A percentile compares a stretch with the other conserved stretches of the same genome.
phyloP scores from a whole-genome alignment of 2,113 vertebrate species.

The Geococcyx californianus region DNA sequence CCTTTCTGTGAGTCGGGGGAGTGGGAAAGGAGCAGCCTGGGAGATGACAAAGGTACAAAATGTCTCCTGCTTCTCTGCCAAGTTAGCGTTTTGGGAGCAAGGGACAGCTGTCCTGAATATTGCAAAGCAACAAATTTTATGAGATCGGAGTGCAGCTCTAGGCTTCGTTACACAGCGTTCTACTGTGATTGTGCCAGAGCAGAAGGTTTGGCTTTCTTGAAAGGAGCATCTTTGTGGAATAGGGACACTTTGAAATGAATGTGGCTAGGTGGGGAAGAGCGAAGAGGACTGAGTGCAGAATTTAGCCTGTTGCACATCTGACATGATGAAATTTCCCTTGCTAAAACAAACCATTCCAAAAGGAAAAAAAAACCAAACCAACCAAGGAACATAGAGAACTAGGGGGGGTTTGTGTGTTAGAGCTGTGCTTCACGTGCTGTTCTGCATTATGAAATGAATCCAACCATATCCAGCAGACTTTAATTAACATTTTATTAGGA shows the following conservation, averaged over 20 bases:
- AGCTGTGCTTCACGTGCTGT: not conserved
- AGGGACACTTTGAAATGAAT: not conserved
- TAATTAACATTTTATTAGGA: constrained; percentile 11
- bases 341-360: not conserved
- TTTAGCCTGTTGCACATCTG: not conserved
- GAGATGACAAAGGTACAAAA: not conserved
- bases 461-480: not conserved
- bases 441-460: constrained; percentile 6
- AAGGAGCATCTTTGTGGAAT: not conserved
- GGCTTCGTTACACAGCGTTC: not conserved
- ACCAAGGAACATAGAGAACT: not conserved
- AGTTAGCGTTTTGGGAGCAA: not conserved
- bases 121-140: not conserved
- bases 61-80: not conserved
- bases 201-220: constrained; percentile 14
- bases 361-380: not conserved
- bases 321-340: not conserved
- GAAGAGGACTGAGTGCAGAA: not conserved
- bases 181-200: not conserved
- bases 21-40: not conserved
- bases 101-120: not conserved
- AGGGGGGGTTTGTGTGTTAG: not conserved
- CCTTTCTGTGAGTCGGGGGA: not conserved
- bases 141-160: not conserved
- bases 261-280: not conserved